Conservation (phyloP, 2,113 vertebrate species). For the Pterocles gutturalis region DNA sequence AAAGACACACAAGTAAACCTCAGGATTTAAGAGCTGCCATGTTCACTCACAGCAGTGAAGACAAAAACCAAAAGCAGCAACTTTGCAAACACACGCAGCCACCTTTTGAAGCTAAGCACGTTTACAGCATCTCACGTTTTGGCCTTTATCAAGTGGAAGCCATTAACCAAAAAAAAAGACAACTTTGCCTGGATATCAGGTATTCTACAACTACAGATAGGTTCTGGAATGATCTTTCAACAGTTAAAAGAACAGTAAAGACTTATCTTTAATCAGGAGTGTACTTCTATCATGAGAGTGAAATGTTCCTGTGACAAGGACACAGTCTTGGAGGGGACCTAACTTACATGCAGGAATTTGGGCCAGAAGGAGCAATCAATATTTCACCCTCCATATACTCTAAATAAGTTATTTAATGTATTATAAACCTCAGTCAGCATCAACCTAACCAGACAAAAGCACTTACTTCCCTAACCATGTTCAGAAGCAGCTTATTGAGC, state of each 20-base stretch:
- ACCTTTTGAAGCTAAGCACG: background rate
- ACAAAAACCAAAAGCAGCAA: background rate
- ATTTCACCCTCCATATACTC: background rate
- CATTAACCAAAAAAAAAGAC: background rate
- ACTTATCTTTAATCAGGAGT: background rate
- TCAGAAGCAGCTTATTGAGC: background rate
- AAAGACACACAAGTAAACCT: background rate
- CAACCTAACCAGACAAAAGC: background rate
- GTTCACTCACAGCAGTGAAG: background rate
- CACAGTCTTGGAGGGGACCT: background rate
- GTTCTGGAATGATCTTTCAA: background rate
- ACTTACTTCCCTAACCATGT: background rate
- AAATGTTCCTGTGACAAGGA: background rate
- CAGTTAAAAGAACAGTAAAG: background rate
- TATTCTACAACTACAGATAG: background rate
- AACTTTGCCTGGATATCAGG: background rate
- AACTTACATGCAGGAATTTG: background rate
- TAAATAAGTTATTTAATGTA: background rate
- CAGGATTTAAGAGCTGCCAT: background rate
- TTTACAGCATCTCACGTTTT: background rate
- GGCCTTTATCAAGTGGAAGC: background rate
- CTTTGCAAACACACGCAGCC: background rate
- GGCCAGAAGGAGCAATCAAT: background rate
- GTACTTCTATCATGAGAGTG: rapidly evolving
- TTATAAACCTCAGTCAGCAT: background rate